Evolutionary conservation across 2,888 invertebrate species (phyloP).

Genomic region (Epistrophella euchroma): DNA sequence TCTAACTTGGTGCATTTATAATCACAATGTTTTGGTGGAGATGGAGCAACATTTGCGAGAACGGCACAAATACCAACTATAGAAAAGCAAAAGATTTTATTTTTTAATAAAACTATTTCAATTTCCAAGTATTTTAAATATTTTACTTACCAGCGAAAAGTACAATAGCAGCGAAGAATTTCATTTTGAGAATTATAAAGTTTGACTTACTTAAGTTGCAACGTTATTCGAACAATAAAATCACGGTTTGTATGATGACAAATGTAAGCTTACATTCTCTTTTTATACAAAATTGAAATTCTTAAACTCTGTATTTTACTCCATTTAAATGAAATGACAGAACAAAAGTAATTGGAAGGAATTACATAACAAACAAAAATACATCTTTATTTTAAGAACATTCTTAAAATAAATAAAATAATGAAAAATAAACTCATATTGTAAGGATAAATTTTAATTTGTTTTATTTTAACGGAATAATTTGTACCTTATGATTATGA

Average conservation of each 20-base stretch:
- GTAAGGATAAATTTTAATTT: background rate
- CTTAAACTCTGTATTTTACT: background rate
- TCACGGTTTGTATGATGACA: background rate
- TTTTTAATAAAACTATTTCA: no score
- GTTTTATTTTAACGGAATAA: background rate
- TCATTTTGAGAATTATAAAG: slow-evolving; percentile 31
- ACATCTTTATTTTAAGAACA: background rate
- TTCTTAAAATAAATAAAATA: background rate
- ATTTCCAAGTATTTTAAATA: background rate
- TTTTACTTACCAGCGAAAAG: slow-evolving; percentile 36
- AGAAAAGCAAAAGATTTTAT: background rate
- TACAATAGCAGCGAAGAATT: slow-evolving; percentile 29
- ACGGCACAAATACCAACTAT: slow-evolving; percentile 33
- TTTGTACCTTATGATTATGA: background rate
- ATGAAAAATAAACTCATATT: background rate
- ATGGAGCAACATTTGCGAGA: slow-evolving; percentile 11
- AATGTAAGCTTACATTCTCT: background rate
- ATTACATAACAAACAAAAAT: background rate
- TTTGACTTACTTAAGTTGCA: background rate
- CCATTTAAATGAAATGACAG: background rate
- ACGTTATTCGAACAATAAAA: background rate
- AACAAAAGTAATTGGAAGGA: background rate
- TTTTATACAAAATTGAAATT: background rate
- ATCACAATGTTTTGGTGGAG: slow-evolving; percentile 73
- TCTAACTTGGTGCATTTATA: slow-evolving; percentile 78